These are phyloP conservation scores for Bufotes viridis DNA, from an alignment of 2,797 vertebrate genomes.

Conservation along the genomic window DNA sequence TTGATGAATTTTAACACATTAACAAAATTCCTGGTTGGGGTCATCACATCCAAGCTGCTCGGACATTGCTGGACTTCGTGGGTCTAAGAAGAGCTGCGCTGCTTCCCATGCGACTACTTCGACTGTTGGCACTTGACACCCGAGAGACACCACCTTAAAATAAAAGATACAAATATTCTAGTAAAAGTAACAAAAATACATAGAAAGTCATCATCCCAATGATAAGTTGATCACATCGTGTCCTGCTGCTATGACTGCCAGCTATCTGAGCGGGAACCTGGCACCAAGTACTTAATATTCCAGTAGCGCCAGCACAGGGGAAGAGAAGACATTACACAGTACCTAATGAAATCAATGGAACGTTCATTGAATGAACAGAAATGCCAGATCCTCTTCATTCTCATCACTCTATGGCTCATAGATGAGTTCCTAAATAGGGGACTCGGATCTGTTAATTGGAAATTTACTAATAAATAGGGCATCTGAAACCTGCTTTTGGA, in stretches of 20 bases:
- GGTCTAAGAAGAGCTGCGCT: conserved; percentile 70
- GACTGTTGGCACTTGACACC: conserved; percentile 69
- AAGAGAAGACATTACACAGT: not conserved
- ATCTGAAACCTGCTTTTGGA: no score
- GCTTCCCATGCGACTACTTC: conserved; percentile 70
- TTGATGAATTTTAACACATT: not conserved
- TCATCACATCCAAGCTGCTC: conserved; percentile 80
- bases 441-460: no score
- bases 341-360: not conserved
- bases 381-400: no score
- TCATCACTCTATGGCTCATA: no score
- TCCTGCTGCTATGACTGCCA: not conserved
- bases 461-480: no score
- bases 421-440: no score
- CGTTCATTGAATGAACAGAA: not conserved
- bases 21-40: conserved; percentile 41
- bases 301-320: not conserved
- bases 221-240: no score
- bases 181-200: not conserved
- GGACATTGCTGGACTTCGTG: conserved; percentile 70
- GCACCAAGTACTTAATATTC: not conserved
- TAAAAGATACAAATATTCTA: conserved; percentile 41
- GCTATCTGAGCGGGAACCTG: not conserved
- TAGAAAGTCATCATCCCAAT: not conserved
- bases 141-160: conserved; percentile 73